Conservation (phyloP, 2,888 invertebrate species). For the Sicus ferrugineus region DNA sequence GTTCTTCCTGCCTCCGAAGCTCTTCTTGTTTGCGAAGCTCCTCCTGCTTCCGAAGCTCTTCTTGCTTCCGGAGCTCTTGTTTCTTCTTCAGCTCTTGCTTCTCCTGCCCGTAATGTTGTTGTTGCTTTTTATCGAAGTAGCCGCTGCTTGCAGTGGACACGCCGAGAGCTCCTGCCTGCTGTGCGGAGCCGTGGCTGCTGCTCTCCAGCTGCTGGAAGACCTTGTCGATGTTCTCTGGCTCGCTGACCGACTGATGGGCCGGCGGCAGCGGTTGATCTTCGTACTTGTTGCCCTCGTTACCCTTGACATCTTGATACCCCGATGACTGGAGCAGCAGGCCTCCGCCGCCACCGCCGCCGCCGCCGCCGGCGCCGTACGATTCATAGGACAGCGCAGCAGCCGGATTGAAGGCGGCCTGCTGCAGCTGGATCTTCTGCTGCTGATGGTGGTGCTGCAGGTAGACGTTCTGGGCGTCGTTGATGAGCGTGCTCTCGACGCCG, state of each 20-base stretch:
- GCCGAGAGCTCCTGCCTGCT: slow-evolving; percentile 24
- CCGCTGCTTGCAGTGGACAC: slow-evolving; percentile 16
- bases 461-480: slow-evolving; percentile 56
- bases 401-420: slow-evolving; percentile 45
- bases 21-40: background rate
- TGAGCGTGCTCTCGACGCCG: slow-evolving; percentile 60
- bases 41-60: background rate
- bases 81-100: background rate
- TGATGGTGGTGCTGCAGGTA: slow-evolving; percentile 53
- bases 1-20: background rate
- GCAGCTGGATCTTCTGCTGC: slow-evolving; percentile 50
- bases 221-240: slow-evolving; percentile 50
- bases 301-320: background rate
- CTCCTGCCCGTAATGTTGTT: background rate
- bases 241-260: slow-evolving; percentile 34
- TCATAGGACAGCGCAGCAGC: slow-evolving; percentile 50
- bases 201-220: slow-evolving; percentile 53
- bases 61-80: slow-evolving; percentile 1
- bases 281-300: slow-evolving; percentile 19
- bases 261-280: slow-evolving; percentile 27
- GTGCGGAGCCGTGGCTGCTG: slow-evolving; percentile 30
- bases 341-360: too few species aligned
- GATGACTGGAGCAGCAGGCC: slow-evolving; percentile 42
- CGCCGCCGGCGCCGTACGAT: slow-evolving; percentile 47
- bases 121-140: slow-evolving; percentile 9